These are phyloP conservation scores for Scaptomyza pallida DNA, from an alignment of 1,140 invertebrate genomes.

Conservation along the genomic window DNA sequence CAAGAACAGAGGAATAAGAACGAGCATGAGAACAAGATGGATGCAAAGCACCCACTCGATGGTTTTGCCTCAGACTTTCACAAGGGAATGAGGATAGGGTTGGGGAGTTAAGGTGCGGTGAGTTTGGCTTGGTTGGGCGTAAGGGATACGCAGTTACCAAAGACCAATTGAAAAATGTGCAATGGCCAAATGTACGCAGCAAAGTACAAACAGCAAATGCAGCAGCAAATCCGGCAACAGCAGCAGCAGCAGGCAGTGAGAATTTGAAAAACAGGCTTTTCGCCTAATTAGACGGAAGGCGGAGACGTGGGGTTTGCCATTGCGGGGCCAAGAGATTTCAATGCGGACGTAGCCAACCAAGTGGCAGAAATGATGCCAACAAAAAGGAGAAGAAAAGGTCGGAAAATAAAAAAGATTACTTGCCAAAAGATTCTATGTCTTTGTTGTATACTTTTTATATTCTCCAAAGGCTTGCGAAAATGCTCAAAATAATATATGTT, in stretches of 20 bases:
- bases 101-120: no score
- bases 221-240: slow-evolving; percentile 47
- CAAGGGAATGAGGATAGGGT: neutral
- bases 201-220: slow-evolving; percentile 42
- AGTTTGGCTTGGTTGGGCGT: neutral
- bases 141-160: slow-evolving; percentile 42
- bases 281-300: slow-evolving; percentile 74
- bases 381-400: slow-evolving; percentile 25
- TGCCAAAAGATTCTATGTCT: slow-evolving; percentile 19
- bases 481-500: neutral
- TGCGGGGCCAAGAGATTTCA: slow-evolving; percentile 13
- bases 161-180: slow-evolving; percentile 80
- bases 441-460: slow-evolving; percentile 4
- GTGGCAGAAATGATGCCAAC: slow-evolving; percentile 61
- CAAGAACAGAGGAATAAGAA: neutral
- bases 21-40: slow-evolving; percentile 56
- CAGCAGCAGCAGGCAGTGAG: slow-evolving; percentile 49
- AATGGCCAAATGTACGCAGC: slow-evolving; percentile 65
- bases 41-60: slow-evolving; percentile 50
- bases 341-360: slow-evolving; percentile 46
- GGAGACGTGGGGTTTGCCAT: slow-evolving; percentile 15
- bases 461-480: neutral
- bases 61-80: slow-evolving; percentile 8
- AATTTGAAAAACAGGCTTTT: slow-evolving; percentile 78
- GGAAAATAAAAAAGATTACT: slow-evolving; percentile 46